Percentiles rank a stretch among this genome's conserved stretches.
Conservation (phyloP, 2,888 invertebrate species). For the Athrips mouffetella region DNA sequence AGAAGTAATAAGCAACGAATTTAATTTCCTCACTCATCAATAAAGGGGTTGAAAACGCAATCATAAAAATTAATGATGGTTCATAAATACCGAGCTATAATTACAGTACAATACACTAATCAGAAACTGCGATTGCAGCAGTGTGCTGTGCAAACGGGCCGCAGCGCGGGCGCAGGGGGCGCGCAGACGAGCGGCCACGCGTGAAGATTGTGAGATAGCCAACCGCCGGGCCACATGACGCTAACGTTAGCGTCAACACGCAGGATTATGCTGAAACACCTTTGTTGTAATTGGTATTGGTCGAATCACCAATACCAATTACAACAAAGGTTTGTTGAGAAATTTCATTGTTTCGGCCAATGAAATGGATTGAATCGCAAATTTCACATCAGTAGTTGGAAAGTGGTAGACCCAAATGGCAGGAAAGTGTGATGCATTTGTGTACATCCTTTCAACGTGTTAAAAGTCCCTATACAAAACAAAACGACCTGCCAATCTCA, state of each 20-base stretch:
- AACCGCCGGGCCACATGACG: conserved; percentile 61
- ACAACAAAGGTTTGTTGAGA: too few relatives aligned
- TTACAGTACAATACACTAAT: conserved; percentile 40
- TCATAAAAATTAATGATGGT: background rate
- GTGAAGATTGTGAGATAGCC: conserved; percentile 67
- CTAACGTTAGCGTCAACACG: too few relatives aligned
- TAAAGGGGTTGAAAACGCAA: background rate
- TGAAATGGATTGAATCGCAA: too few relatives aligned
- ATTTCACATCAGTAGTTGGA: too few relatives aligned
- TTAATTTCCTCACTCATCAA: background rate
- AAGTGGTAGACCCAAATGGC: too few relatives aligned
- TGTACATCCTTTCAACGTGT: too few relatives aligned
- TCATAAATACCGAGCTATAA: conserved; percentile 26
- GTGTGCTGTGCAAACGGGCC: conserved; percentile 25
- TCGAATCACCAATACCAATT: too few relatives aligned
- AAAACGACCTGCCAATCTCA: too few relatives aligned
- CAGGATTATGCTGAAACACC: background rate
- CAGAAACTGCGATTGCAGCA: conserved; percentile 14
- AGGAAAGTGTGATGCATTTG: too few relatives aligned
- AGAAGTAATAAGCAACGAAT: background rate
- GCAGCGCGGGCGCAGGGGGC: conserved; percentile 35
- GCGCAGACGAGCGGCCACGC: conserved; percentile 41
- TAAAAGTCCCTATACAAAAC: too few relatives aligned
- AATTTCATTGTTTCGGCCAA: too few relatives aligned
- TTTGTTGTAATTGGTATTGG: background rate